Conservation (phyloP, 2,797 vertebrate genomes). For the Etheostoma nigrum region DNA sequence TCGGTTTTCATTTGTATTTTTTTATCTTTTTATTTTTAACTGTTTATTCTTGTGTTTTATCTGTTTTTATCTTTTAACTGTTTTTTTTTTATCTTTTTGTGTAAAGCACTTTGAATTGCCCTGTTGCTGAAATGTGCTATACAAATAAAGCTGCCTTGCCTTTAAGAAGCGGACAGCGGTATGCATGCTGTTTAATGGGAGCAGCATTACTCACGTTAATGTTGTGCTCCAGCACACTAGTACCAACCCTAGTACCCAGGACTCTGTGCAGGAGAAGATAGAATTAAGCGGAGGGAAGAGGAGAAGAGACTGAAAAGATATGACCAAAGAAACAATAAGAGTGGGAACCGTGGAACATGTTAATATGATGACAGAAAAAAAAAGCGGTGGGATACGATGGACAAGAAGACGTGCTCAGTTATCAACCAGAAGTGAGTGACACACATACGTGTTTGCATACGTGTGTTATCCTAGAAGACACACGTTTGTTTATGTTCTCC, state of each 20-base stretch:
- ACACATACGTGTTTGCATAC: constrained; percentile 17
- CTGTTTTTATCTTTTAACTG: too few relatives aligned
- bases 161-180: too few relatives aligned
- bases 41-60: too few relatives aligned
- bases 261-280: constrained; percentile 37
- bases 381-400: not conserved
- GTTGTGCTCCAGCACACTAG: too few relatives aligned
- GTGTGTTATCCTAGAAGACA: constrained; percentile 15
- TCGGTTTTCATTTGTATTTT: too few relatives aligned
- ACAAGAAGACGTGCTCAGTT: not conserved
- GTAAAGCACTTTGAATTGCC: too few relatives aligned
- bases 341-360: constrained; percentile 9
- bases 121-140: too few relatives aligned
- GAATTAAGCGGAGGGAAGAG: constrained; percentile 10
- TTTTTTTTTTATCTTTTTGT: too few relatives aligned
- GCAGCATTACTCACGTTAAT: too few relatives aligned
- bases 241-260: constrained; percentile 3
- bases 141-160: too few relatives aligned
- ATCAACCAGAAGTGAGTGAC: constrained; percentile 52
- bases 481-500: constrained; percentile 26
- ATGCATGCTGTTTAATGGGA: too few relatives aligned
- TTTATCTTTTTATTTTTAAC: too few relatives aligned
- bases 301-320: constrained; percentile 22
- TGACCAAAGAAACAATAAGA: constrained; percentile 24
- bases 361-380: constrained; percentile 38